Percentiles rank a stretch among this genome's conserved stretches.
Conservation (phyloP, 2,797 vertebrate genomes). For the Sebastes matsubarae region DNA sequence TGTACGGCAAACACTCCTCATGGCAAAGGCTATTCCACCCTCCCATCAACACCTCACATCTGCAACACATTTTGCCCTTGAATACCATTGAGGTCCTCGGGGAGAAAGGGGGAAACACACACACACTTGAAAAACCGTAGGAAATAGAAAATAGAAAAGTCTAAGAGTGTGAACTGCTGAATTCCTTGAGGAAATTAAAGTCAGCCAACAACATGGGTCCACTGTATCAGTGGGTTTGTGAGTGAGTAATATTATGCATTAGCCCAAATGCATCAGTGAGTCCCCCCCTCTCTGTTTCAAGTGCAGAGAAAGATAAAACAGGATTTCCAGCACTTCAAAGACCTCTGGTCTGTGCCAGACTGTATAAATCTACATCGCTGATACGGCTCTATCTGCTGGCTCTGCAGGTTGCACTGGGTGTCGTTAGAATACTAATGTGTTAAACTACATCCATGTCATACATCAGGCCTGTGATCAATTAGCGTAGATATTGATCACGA, state of each 20-base stretch:
- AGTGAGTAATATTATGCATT: slow-evolving; percentile 41
- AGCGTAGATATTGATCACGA: slow-evolving; percentile 56
- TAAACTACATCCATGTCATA: slow-evolving; percentile 56
- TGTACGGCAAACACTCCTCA: slow-evolving; percentile 36
- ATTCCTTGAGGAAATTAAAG: slow-evolving; percentile 52
- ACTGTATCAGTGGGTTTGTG: slow-evolving; percentile 23
- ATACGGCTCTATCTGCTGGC: slow-evolving; percentile 38
- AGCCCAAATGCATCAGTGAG: slow-evolving; percentile 41
- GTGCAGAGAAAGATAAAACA: slow-evolving; percentile 50
- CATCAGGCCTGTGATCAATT: slow-evolving; percentile 63
- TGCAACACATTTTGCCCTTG: slow-evolving; percentile 35
- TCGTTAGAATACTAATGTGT: slow-evolving; percentile 65
- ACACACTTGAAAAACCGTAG: slow-evolving; percentile 7
- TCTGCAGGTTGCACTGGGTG: slow-evolving; percentile 38
- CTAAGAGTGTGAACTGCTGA: background rate
- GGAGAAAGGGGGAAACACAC: background rate
- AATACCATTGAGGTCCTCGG: slow-evolving; percentile 23
- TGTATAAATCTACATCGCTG: slow-evolving; percentile 62
- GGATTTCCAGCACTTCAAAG: slow-evolving; percentile 62
- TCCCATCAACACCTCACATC: slow-evolving; percentile 31
- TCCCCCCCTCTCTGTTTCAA: slow-evolving; percentile 20
- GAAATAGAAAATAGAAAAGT: slow-evolving; percentile 23
- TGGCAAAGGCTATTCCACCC: slow-evolving; percentile 29
- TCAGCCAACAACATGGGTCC: slow-evolving; percentile 32
- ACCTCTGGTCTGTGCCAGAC: slow-evolving; percentile 44